Conservation (phyloP, 2,888 invertebrate genomes). For the Spisula solida region DNA sequence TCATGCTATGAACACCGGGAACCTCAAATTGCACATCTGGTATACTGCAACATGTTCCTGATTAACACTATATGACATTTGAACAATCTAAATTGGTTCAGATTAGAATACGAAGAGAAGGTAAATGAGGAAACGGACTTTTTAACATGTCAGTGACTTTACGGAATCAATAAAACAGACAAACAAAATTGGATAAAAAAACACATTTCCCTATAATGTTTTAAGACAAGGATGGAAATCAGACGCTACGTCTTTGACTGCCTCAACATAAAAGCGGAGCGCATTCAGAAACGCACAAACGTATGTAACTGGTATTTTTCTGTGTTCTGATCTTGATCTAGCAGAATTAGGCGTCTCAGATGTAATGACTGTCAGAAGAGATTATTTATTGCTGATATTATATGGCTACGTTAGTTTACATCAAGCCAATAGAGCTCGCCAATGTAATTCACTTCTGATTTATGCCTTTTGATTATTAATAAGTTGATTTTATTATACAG, state of each 20-base stretch:
- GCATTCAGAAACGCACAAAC: not conserved
- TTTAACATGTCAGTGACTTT: not conserved
- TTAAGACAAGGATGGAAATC: not conserved
- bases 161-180: not conserved
- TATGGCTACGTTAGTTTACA: slow-evolving; percentile 29
- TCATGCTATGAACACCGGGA: not conserved
- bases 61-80: not conserved
- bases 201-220: not conserved
- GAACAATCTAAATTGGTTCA: not conserved
- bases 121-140: not conserved
- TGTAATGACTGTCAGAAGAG: slow-evolving; percentile 39
- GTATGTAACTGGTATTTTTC: not conserved
- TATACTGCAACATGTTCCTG: not conserved
- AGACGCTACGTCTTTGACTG: not conserved
- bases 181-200: not conserved
- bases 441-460: not conserved
- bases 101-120: not conserved
- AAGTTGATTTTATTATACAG: slow-evolving; percentile 4
- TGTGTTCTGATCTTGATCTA: not conserved
- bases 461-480: slow-evolving; percentile 28
- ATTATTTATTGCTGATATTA: slow-evolving; percentile 41
- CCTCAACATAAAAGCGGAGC: not conserved
- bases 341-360: slow-evolving; percentile 22
- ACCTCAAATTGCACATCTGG: not conserved
- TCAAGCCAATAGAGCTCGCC: slow-evolving; percentile 9